Conservation (phyloP, 2,888 invertebrate genomes). For the Drosophila peninsularis region DNA sequence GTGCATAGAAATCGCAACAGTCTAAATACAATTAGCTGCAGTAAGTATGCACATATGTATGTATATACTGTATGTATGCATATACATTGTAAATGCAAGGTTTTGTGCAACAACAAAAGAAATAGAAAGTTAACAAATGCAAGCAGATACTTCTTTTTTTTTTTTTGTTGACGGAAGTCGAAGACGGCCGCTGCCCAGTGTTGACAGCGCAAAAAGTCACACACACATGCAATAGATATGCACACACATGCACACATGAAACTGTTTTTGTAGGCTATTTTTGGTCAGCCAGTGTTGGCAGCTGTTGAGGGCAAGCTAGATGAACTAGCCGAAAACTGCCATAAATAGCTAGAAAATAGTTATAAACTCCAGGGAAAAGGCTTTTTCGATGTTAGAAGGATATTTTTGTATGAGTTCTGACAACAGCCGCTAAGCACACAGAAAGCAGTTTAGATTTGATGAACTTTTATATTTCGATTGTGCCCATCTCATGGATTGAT, state of each 20-base stretch:
- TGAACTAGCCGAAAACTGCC: too few relatives aligned
- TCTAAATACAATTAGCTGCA: conserved; percentile 8
- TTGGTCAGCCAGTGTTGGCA: conserved; percentile 20
- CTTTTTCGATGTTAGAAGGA: too few relatives aligned
- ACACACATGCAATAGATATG: conserved; percentile 2
- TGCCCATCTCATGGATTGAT: too few relatives aligned
- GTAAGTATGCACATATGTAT: conserved; percentile 30
- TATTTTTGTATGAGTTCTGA: too few relatives aligned
- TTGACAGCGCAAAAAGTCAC: conserved; percentile 43
- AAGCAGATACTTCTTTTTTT: conserved; percentile 43
- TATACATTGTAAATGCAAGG: conserved; percentile 31
- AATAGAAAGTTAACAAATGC: conserved; percentile 72
- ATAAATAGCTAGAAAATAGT: too few relatives aligned
- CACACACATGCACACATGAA: conserved; percentile 1
- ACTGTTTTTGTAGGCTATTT: conserved; percentile 38
- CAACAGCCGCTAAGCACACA: too few relatives aligned
- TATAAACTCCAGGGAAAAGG: too few relatives aligned
- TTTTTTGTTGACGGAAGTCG: conserved; percentile 74
- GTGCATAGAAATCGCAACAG: conserved; percentile 57
- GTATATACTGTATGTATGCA: conserved; percentile 1
- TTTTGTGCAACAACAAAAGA: conserved; percentile 56
- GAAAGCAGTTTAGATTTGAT: too few relatives aligned
- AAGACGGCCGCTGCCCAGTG: conserved; percentile 32
- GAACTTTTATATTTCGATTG: too few relatives aligned
- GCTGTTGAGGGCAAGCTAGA: too few relatives aligned